Conservation (phyloP, 2,113 vertebrate species). For the Diglossa brunneiventris region DNA sequence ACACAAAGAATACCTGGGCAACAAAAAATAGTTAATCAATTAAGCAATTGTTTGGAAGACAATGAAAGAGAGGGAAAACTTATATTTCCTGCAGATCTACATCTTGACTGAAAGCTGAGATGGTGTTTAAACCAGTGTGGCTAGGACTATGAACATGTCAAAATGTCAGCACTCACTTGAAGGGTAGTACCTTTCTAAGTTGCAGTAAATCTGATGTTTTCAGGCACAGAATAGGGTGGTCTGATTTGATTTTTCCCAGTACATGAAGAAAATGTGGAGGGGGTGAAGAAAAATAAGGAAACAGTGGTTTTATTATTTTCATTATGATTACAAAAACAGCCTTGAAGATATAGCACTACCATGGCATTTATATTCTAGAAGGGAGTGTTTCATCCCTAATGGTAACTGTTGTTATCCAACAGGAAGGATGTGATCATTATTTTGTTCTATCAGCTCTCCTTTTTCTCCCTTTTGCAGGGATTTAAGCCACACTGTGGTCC, state of each 20-base stretch:
- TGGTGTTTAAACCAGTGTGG: background rate
- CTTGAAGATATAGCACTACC: background rate
- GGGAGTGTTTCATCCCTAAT: background rate
- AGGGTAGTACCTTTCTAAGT: background rate
- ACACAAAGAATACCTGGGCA: background rate
- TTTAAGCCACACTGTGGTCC: background rate
- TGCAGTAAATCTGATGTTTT: background rate
- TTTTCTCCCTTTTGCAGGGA: background rate
- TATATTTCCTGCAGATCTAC: background rate
- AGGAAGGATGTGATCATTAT: background rate
- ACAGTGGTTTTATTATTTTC: background rate
- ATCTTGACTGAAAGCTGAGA: background rate
- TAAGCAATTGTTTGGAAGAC: background rate
- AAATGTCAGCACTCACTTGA: background rate
- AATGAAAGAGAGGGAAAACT: background rate
- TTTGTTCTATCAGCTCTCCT: slow-evolving; percentile 5
- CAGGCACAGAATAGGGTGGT: background rate
- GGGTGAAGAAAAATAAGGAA: background rate
- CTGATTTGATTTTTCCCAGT: background rate
- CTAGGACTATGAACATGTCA: background rate
- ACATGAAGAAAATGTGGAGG: background rate
- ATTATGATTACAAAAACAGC: background rate
- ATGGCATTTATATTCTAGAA: background rate
- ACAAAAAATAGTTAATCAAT: background rate
- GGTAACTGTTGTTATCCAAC: background rate